Conservation (phyloP, 2,888 invertebrate genomes). For the Rhopalosiphum nymphaeae region DNA sequence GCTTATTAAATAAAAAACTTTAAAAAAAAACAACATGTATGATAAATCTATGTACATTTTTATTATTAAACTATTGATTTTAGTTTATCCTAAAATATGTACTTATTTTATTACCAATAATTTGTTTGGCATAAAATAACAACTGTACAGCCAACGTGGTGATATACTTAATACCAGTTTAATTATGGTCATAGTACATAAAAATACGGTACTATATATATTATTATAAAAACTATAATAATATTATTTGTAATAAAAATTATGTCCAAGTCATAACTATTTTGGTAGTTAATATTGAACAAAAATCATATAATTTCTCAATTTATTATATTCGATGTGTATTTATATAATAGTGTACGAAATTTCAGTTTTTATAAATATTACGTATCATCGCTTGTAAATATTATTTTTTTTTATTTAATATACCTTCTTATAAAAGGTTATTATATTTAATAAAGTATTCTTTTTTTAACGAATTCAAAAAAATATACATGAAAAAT, state of each 20-base stretch:
- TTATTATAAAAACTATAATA: neutral
- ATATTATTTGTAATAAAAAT: neutral
- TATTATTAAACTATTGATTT: neutral
- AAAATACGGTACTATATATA: neutral
- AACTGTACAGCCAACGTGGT: neutral
- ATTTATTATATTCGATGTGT: neutral
- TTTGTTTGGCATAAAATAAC: neutral
- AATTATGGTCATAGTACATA: neutral
- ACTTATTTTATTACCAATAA: neutral
- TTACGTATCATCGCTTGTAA: neutral
- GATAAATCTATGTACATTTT: neutral
- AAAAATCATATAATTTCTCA: neutral
- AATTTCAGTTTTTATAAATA: neutral
- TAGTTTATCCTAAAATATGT: neutral
- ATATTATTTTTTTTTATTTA: neutral
- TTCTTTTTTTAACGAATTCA: neutral
- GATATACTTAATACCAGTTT: neutral
- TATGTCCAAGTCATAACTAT: neutral
- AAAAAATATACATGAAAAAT: neutral
- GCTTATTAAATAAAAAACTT: neutral
- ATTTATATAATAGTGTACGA: neutral
- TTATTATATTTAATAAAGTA: neutral
- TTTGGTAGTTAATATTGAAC: neutral
- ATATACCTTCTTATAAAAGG: neutral
- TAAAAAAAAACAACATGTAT: neutral